phyloP scores from a whole-genome alignment of 2,797 vertebrate genomes.

The Eidolon dupreanum region DNA sequence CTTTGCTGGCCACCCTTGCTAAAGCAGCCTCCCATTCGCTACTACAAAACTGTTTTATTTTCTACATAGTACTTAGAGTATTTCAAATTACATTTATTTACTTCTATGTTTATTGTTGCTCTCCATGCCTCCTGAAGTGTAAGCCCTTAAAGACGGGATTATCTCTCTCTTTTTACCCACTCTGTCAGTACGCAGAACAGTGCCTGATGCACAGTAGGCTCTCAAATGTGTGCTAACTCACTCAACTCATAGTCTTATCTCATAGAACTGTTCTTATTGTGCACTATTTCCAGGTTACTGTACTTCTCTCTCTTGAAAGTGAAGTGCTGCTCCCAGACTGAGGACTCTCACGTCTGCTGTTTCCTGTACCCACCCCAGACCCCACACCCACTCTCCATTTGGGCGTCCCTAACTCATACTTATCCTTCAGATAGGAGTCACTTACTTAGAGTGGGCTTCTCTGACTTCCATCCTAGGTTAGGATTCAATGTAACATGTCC shows the following conservation, averaged over 20 bases:
- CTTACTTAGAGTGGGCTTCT: neutral
- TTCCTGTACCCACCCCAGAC: neutral
- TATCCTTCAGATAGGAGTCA: neutral
- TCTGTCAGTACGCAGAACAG: neutral
- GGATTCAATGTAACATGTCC: neutral
- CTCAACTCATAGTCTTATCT: neutral
- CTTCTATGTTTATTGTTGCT: slow-evolving; percentile 33
- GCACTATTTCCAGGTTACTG: neutral
- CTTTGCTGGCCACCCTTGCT: neutral
- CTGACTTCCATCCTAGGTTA: neutral
- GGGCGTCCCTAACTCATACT: neutral
- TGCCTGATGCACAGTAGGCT: neutral
- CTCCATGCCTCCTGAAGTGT: neutral
- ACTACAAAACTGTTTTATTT: slow-evolving; percentile 29
- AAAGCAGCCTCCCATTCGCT: slow-evolving; percentile 4
- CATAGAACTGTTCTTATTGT: neutral
- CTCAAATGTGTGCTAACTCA: neutral
- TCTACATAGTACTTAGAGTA: neutral
- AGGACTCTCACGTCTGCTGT: neutral
- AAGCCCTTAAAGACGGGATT: neutral
- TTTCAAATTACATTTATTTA: neutral
- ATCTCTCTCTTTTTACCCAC: neutral
- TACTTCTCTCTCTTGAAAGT: neutral
- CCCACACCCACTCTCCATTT: neutral
- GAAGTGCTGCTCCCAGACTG: neutral